Base-by-base conservation (phyloP, 2,113 vertebrate genomes). In the Rhegmatorhina hoffmannsi region DNA sequence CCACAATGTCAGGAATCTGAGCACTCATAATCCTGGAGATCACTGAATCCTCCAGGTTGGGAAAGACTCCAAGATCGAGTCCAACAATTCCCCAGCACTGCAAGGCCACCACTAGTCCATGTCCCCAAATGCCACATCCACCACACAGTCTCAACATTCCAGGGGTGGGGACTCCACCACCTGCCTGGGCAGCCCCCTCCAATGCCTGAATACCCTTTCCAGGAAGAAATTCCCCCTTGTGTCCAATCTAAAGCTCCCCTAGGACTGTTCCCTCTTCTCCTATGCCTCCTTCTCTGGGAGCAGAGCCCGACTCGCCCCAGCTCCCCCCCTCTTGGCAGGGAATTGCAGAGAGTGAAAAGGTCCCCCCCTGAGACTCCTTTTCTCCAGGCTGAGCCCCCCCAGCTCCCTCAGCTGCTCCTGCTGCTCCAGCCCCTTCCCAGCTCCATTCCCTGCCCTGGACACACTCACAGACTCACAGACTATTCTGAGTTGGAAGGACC, bases 1-100 rank as follows among this genome's bases (percentile, higher is more conserved):
- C 56, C 13, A 11, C 24, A 72, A 9, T 0, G 0, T 11, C 53
- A 58, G 31, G 36, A 29, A 68, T 1, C 38, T 2, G 58, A 47
- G 66, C 24, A 13, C 26, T 23, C 62, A 44, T 31, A 36, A 26
- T 24, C 46, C 92, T 33, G 25, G 25, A 73, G 46, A 89, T 40
- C 36, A 49, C 31, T 56, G 43, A 33, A 53, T 0, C 20, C 10
- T 40, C 67, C 4, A 1, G 0, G 26, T 23, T 49, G 55, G 56
- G 77, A 83, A 68, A 83, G 29, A 43, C 47, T 40, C 63, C 17
- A 56, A 47, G 55, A 26, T 18, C 63, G 4, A 47, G n/a, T 19
- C 25, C 38, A 40, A 26, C 26, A 17, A 62, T 19, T 29, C 60
- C 20, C 24, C 78, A 53, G 69, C 46, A 38, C 36, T 46, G 44